These are phyloP conservation scores for Trinectes maculatus DNA, from an alignment of 2,113 vertebrate species.

Conservation along the genomic window DNA sequence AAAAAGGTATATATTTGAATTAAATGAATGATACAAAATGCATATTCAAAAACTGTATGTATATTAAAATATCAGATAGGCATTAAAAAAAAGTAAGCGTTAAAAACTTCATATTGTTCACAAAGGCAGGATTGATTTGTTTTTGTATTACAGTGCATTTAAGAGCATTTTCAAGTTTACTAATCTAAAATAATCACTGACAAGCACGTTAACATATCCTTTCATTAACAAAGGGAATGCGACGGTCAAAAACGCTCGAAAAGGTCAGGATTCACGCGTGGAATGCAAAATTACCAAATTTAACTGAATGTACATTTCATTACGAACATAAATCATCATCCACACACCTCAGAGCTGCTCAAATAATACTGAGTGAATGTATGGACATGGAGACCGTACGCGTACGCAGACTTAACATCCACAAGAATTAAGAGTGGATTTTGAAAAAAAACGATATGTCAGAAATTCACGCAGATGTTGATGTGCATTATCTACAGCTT, in stretches of 20 bases:
- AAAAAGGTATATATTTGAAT: constrained; percentile 43
- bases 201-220: constrained; percentile 21
- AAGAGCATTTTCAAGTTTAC: constrained; percentile 40
- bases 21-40: constrained; percentile 30
- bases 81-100: constrained; percentile 30
- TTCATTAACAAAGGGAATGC: constrained; percentile 18
- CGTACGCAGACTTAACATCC: background rate
- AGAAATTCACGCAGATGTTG: constrained; percentile 22
- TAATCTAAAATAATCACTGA: constrained; percentile 36
- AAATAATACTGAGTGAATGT: constrained; percentile 67
- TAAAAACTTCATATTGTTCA: constrained; percentile 41
- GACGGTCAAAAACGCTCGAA: constrained; percentile 2
- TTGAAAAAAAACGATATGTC: too few species aligned
- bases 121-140: constrained; percentile 55
- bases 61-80: constrained; percentile 47
- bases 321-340: constrained; percentile 19
- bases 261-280: background rate
- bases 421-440: background rate
- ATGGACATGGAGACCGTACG: background rate
- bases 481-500: constrained; percentile 25
- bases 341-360: constrained; percentile 38
- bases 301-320: constrained; percentile 45
- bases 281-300: constrained; percentile 34
- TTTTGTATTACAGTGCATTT: constrained; percentile 56
- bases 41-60: constrained; percentile 32